Percentiles rank a stretch among this genome's conserved stretches.
These are phyloP conservation scores for Pteronotus mesoamericanus DNA, from an alignment of 2,797 vertebrate species.

Conservation along the genomic window DNA sequence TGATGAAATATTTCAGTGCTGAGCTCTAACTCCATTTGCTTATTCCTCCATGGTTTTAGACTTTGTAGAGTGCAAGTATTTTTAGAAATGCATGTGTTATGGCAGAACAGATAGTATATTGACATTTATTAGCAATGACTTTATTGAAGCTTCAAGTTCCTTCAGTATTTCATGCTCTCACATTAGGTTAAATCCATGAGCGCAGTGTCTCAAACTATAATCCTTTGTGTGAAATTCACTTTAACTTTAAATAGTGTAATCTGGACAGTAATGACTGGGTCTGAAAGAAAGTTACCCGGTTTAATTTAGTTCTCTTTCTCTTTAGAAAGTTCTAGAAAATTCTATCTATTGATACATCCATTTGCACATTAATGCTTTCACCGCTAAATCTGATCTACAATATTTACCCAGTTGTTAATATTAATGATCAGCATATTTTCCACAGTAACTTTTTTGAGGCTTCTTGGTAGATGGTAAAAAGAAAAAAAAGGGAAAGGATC, in stretches of 20 bases:
- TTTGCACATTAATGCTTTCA: neutral
- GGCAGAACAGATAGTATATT: neutral
- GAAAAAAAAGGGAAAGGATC: neutral
- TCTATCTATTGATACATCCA: neutral
- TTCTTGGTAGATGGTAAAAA: conserved; percentile 31
- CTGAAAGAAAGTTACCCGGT: neutral
- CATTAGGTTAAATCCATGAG: conserved; percentile 43
- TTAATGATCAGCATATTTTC: neutral
- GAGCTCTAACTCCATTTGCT: neutral
- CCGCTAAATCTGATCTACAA: neutral
- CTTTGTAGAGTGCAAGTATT: neutral
- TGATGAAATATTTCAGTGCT: neutral
- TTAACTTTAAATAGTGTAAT: conserved; percentile 17
- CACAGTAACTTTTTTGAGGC: neutral
- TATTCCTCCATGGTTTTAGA: neutral
- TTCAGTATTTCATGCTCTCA: neutral
- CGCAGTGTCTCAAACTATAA: rapidly evolving
- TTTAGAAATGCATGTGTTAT: neutral
- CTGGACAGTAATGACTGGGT: neutral
- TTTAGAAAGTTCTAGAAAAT: neutral
- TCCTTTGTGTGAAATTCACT: neutral
- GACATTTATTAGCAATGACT: conserved; percentile 42
- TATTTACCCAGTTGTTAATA: neutral
- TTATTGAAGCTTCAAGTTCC: conserved; percentile 15
- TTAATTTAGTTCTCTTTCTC: neutral